Evolutionary conservation across 2,113 vertebrate species (phyloP).

Genomic region (Cyanocitta stelleri): DNA sequence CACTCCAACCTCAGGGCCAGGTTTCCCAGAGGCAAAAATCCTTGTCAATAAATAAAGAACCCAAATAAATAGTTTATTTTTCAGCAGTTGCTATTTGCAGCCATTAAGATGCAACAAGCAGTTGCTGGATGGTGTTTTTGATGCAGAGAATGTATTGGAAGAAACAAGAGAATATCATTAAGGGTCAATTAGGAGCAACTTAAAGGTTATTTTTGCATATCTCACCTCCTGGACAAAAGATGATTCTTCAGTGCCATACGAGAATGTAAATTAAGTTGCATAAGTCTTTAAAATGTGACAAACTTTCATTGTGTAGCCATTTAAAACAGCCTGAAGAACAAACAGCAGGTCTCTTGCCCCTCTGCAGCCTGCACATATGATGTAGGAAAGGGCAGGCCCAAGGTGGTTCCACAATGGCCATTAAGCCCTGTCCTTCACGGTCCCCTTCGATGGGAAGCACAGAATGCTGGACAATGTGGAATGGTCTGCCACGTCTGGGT

Average conservation of each 20-base stretch:
- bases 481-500: not conserved
- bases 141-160: slow-evolving; percentile 33
- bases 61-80: not conserved
- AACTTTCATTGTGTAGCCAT: slow-evolving; percentile 8
- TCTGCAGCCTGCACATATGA: not conserved
- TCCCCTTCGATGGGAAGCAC: rapidly evolving
- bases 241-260: slow-evolving; percentile 38
- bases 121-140: not conserved
- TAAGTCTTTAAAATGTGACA: slow-evolving; percentile 56
- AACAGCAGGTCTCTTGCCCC: not conserved
- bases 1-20: not conserved
- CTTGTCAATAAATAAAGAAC: not conserved
- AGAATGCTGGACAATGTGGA: rapidly evolving
- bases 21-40: not conserved
- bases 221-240: slow-evolving; percentile 77
- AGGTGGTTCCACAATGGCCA: not conserved
- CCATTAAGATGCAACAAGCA: not conserved
- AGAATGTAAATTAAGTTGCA: slow-evolving; percentile 67
- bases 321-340: not conserved
- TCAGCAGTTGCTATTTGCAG: not conserved
- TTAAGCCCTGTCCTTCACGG: not conserved
- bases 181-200: slow-evolving; percentile 76
- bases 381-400: not conserved
- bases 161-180: slow-evolving; percentile 64
- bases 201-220: slow-evolving; percentile 79